Evolutionary conservation across 1,140 invertebrate species (phyloP), one percentile per base, ranked within the genome.

Genomic region (Lysiphlebus fabarum): DNA sequence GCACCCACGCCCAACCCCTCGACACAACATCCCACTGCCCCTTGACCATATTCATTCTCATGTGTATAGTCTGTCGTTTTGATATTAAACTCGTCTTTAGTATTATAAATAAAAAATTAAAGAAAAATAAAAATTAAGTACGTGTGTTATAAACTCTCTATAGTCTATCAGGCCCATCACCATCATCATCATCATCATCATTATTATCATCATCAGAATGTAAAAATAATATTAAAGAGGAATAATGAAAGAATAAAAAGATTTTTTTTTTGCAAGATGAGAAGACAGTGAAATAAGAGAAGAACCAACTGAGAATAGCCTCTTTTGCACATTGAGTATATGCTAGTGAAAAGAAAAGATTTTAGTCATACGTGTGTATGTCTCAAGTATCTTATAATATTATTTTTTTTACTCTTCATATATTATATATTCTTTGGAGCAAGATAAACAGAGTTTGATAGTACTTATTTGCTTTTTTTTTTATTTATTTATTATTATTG

Each of bases 391-490:
- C 34, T 37, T 12, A 2, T 7, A 45, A 45, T 12, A 62, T 66
- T 67, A 64, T 61, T 61, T 61, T 65, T 67, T 65, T 66, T n/a
- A n/a, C n/a, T n/a, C n/a, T n/a, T n/a, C n/a, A n/a, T n/a, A n/a
- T n/a, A n/a, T 66, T 55, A 50, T 59, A 65, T 62, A 47, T 65
- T 43, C 63, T 62, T 66, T 36, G 60, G 50, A 56, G 54, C 58
- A 55, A 70, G 71, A 70, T 73, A 73, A 74, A 71, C 65, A 67
- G 61, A 61, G 64, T 71, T 64, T 59, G 69, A 73, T 73, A 72
- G 66, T 58, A 58, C 59, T 41, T 40, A 38, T 54, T n/a, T n/a
- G n/a, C n/a, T n/a, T n/a, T 48, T 56, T 45, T 60, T 51, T 26
- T 26, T 26, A 26, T 26, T 26, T 26, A 26, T 26, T n/a, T 26